These are phyloP conservation scores for Anguilla rostrata DNA, from an alignment of 2,113 vertebrate genomes.

Conservation along the genomic window DNA sequence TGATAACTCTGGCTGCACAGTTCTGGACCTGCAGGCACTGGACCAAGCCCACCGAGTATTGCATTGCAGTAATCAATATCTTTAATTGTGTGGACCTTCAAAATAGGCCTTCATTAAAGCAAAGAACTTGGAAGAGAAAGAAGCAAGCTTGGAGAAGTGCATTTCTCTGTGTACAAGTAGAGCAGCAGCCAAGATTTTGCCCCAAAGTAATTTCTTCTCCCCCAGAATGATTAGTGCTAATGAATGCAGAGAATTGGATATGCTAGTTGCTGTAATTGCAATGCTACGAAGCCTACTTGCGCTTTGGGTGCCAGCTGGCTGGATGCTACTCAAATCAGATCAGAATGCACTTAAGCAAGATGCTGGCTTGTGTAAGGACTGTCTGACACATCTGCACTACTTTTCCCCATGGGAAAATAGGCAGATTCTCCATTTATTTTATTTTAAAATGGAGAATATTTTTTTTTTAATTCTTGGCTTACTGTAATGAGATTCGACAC, in stretches of 20 bases:
- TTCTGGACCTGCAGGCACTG: no score
- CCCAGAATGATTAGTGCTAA: neutral
- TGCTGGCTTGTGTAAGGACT: neutral
- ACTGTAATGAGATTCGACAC: neutral
- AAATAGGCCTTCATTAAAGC: conserved; percentile 14
- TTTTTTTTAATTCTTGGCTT: neutral
- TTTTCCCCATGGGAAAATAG: neutral
- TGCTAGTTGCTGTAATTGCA: conserved; percentile 13
- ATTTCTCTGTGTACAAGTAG: neutral
- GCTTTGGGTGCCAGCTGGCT: neutral
- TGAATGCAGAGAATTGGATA: conserved; percentile 17
- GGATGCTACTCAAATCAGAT: conserved; percentile 1
- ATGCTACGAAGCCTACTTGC: conserved; percentile 4
- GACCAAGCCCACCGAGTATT: no score
- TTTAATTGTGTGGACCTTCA: no score
- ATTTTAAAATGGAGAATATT: neutral
- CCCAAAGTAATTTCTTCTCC: neutral
- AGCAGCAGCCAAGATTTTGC: neutral
- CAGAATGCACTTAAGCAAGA: neutral
- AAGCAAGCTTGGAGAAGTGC: neutral
- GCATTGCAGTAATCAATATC: no score
- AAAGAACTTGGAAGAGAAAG: neutral
- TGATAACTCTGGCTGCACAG: no score
- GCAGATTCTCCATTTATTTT: neutral
- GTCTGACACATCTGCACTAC: neutral